Evolutionary conservation across 1,140 invertebrate species (phyloP).

Genomic region (Lethrus apterus): DNA sequence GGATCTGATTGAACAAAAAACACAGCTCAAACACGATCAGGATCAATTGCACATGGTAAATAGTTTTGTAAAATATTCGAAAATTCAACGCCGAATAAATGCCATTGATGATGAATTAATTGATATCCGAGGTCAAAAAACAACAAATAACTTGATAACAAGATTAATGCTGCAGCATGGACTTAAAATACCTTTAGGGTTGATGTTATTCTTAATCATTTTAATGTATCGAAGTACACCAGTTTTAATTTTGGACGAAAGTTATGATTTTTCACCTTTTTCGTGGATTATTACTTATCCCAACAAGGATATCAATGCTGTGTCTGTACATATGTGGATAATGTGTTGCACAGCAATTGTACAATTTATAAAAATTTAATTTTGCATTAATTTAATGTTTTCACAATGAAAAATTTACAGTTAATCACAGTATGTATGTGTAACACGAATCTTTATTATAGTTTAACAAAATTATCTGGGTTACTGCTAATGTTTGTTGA

Average conservation of each 20-base stretch:
- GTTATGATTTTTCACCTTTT: constrained; percentile 33
- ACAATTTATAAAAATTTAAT: constrained; percentile 26
- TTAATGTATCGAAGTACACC: constrained; percentile 29
- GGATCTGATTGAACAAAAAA: constrained; percentile 23
- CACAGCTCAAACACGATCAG: constrained; percentile 25
- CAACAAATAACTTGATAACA: constrained; percentile 20
- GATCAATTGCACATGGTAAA: constrained; percentile 28
- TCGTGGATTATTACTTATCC: constrained; percentile 35
- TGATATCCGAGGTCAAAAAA: constrained; percentile 16
- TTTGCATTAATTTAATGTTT: not conserved
- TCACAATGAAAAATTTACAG: too few species aligned
- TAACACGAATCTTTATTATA: too few species aligned
- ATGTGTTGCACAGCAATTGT: constrained; percentile 32
- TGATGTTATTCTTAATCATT: constrained; percentile 25
- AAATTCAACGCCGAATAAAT: constrained; percentile 36
- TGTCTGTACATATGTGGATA: constrained; percentile 38
- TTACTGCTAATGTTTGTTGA: too few species aligned
- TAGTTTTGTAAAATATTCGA: constrained; percentile 35
- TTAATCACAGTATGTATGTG: too few species aligned
- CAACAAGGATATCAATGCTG: constrained; percentile 28
- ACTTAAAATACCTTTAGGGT: constrained; percentile 21
- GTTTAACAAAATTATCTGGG: too few species aligned
- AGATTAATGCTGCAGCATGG: constrained; percentile 27
- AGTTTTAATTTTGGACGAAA: constrained; percentile 29
- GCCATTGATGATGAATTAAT: constrained; percentile 27